Conservation (phyloP, 2,113 vertebrate species). For the Sigmodon hispidus region DNA sequence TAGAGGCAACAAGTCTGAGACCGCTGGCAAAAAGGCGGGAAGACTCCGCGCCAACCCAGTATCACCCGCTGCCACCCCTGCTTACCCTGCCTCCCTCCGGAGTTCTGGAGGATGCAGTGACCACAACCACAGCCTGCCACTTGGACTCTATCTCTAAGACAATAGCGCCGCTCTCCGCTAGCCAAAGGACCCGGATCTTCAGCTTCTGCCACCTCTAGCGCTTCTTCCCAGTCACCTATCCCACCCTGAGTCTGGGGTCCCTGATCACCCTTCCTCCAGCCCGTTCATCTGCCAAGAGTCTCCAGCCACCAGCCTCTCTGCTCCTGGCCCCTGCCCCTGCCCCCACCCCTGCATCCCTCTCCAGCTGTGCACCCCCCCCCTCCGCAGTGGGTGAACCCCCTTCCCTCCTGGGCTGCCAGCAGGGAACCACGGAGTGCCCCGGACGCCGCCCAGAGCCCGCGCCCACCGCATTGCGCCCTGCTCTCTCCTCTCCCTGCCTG, state of each 20-base stretch:
- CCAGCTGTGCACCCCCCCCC: not conserved
- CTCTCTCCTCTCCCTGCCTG: not conserved
- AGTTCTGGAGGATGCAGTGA: not conserved
- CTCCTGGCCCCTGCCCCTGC: not conserved
- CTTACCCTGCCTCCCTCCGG: not conserved
- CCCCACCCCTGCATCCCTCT: not conserved
- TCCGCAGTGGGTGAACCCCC: not conserved
- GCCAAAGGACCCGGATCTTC: fast-evolving
- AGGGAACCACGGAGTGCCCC: fast-evolving
- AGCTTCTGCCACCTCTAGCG: not conserved
- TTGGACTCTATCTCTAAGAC: slow-evolving; percentile 58
- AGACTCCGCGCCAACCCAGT: too few species aligned
- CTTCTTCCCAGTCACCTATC: not conserved
- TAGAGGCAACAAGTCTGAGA: not conserved
- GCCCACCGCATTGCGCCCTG: not conserved
- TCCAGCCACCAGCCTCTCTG: fast-evolving
- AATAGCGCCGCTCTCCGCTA: slow-evolving; percentile 78
- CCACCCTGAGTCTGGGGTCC: fast-evolving
- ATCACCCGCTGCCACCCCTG: fast-evolving
- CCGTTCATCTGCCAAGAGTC: not conserved
- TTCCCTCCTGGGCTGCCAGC: not conserved
- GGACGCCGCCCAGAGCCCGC: not conserved
- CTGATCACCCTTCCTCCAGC: too few species aligned
- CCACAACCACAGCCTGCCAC: fast-evolving
- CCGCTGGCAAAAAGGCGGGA: not conserved